Percentiles rank a stretch among this genome's conserved stretches.
Conservation (phyloP, 2,888 invertebrate genomes). For the Chironomus riparius region DNA sequence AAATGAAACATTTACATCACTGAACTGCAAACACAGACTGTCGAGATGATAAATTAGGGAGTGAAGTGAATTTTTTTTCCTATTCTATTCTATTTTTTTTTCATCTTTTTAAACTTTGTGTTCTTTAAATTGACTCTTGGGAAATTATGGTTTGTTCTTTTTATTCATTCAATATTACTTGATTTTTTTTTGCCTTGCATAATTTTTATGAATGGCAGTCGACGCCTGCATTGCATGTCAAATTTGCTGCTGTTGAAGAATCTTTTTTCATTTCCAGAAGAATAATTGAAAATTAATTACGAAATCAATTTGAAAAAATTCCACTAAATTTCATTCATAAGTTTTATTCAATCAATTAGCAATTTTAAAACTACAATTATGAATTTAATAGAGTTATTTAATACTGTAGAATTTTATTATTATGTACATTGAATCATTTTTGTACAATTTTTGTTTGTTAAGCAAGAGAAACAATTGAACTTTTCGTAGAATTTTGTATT, state of each 20-base stretch:
- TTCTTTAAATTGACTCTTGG: slow-evolving; percentile 1
- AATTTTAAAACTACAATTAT: too few relatives aligned
- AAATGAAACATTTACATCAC: neutral
- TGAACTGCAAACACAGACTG: neutral
- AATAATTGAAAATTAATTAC: slow-evolving; percentile 21
- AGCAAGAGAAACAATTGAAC: too few relatives aligned
- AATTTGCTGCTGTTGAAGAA: neutral
- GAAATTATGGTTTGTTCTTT: slow-evolving; percentile 4
- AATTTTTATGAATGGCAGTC: neutral
- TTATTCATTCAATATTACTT: neutral
- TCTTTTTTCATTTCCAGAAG: neutral
- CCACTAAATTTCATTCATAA: too few relatives aligned
- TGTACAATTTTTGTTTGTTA: too few relatives aligned
- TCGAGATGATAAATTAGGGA: slow-evolving; percentile 6
- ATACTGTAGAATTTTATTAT: too few relatives aligned
- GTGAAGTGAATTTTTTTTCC: neutral
- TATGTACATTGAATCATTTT: too few relatives aligned
- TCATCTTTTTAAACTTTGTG: neutral
- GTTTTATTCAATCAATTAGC: too few relatives aligned
- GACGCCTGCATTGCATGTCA: neutral
- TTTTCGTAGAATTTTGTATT: too few relatives aligned
- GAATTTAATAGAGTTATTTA: too few relatives aligned
- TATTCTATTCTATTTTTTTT: neutral
- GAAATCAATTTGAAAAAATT: slow-evolving; percentile 7
- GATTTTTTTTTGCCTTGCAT: neutral